These are phyloP conservation scores for Lateolabrax maculatus DNA, from an alignment of 2,797 vertebrate species.

Conservation along the genomic window DNA sequence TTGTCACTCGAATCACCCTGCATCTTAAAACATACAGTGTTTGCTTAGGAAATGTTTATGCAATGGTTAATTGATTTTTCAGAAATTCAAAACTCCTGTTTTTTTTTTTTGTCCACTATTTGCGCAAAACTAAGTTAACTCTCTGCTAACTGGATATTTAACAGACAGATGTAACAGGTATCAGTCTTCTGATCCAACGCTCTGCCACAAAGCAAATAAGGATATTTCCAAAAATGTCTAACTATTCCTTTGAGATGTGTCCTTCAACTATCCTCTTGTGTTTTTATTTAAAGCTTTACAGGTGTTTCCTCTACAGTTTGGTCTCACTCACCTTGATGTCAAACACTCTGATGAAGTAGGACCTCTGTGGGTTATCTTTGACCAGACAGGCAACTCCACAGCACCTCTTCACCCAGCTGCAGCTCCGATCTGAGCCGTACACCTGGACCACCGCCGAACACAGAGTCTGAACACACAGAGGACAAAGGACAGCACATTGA, in stretches of 20 bases:
- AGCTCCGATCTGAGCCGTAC: slow-evolving; percentile 91
- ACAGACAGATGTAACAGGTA: not conserved
- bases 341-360: slow-evolving; percentile 97
- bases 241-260: too few species aligned
- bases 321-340: slow-evolving; percentile 93
- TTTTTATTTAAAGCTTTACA: not conserved
- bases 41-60: too few species aligned
- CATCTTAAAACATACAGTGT: too few species aligned
- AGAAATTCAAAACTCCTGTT: too few species aligned
- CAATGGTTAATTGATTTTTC: too few species aligned
- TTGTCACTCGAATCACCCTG: too few species aligned
- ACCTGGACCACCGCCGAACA: slow-evolving; percentile 97
- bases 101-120: not conserved
- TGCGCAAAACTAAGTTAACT: not conserved
- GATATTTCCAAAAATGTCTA: not conserved
- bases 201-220: not conserved
- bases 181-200: not conserved
- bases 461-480: slow-evolving; percentile 85
- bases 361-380: slow-evolving; percentile 98
- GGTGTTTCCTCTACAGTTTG: too few species aligned
- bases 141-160: too few species aligned
- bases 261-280: too few species aligned
- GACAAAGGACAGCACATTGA: not conserved
- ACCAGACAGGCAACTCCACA: slow-evolving; percentile 97
- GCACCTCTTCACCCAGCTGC: slow-evolving; percentile 94